Percentiles rank a stretch among this genome's conserved stretches.
These are phyloP conservation scores for Chloebia gouldiae DNA, from an alignment of 2,113 vertebrate genomes.

Conservation along the genomic window DNA sequence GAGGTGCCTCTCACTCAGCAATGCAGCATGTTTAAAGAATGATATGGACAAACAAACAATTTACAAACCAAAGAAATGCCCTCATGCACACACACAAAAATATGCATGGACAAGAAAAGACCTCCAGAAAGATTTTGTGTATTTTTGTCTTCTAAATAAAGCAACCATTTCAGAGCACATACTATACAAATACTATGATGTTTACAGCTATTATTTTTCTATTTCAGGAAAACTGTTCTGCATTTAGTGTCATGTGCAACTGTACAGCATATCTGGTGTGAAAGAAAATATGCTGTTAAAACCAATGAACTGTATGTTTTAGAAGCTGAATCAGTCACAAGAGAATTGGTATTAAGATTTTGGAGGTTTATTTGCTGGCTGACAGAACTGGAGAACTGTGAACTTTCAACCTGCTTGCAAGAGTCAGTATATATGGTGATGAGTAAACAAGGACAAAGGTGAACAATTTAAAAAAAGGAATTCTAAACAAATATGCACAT, in stretches of 20 bases:
- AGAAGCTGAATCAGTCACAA: neutral
- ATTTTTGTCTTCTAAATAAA: neutral
- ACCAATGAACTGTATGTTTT: conserved; percentile 9
- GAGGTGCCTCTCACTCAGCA: neutral
- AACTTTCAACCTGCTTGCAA: conserved; percentile 9
- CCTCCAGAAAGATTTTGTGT: neutral
- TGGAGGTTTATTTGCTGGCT: neutral
- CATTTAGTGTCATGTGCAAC: neutral
- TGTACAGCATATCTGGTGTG: neutral
- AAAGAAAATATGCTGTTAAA: conserved; percentile 17
- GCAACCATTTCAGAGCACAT: neutral
- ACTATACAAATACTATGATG: neutral
- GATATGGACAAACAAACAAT: neutral
- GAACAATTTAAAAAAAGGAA: neutral
- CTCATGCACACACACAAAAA: neutral
- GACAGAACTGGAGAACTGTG: conserved; percentile 1
- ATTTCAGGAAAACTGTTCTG: neutral
- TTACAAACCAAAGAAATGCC: neutral
- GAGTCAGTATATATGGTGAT: neutral
- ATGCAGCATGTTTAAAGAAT: neutral
- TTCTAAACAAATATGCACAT: neutral
- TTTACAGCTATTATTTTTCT: neutral
- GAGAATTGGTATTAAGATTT: neutral
- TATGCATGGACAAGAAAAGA: neutral
- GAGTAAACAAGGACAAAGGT: neutral